Conservation (phyloP, 2,888 invertebrate genomes). For the Drosophila melanosoma region DNA sequence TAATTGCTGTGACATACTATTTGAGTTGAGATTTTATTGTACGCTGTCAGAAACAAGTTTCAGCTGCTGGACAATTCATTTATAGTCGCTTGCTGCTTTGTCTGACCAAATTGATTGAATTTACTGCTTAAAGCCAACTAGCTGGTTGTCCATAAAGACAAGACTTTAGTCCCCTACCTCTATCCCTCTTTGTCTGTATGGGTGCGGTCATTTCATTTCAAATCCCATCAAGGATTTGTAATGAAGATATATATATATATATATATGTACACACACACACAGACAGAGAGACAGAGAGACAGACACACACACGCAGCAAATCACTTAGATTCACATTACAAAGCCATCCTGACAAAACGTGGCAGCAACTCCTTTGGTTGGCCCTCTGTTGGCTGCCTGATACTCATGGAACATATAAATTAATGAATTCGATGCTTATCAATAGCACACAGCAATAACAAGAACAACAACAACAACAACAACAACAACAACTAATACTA, state of each 20-base stretch:
- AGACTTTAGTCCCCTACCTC: conserved; percentile 11
- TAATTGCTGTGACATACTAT: conserved; percentile 77
- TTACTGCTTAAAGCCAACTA: conserved; percentile 77
- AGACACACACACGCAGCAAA: conserved; percentile 46
- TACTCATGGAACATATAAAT: conserved; percentile 74
- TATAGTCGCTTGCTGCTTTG: conserved; percentile 29
- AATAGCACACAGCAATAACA: conserved; percentile 57
- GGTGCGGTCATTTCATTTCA: conserved; percentile 63
- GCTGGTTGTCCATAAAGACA: conserved; percentile 44
- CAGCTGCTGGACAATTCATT: conserved; percentile 35
- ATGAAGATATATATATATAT: conserved; percentile 67
- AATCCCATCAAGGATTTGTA: conserved; percentile 75
- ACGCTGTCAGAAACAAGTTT: conserved; percentile 44
- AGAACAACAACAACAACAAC: conserved; percentile 23
- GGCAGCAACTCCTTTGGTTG: conserved; percentile 59
- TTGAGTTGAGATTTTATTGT: conserved; percentile 74
- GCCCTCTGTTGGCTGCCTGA: conserved; percentile 39
- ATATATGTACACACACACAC: conserved; percentile 16
- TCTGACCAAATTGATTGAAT: conserved; percentile 75
- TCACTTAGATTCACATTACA: conserved; percentile 82
- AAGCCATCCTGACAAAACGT: conserved; percentile 64
- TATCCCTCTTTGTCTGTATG: conserved; percentile 32
- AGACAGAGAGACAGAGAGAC: conserved; percentile 18
- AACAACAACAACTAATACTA: conserved; percentile 5
- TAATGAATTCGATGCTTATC: conserved; percentile 82